Conservation (phyloP, 1,140 invertebrate genomes). For the Antheraea mylitta region DNA sequence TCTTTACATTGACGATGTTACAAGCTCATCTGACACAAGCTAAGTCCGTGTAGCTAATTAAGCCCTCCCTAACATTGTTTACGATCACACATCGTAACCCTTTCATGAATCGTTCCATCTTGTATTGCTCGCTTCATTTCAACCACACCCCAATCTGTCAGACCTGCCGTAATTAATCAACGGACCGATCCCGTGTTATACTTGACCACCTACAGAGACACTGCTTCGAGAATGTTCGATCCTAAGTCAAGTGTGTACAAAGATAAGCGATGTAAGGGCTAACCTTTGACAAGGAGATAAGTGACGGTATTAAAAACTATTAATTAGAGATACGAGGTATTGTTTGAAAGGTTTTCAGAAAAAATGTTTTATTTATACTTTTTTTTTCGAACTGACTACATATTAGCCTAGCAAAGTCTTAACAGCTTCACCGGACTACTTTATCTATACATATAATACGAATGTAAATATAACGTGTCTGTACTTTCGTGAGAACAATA, state of each 20-base stretch:
- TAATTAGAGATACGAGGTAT: no score
- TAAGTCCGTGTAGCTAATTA: not conserved
- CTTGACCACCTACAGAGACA: constrained; percentile 2
- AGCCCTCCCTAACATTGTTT: not conserved
- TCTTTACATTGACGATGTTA: not conserved
- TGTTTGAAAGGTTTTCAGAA: no score
- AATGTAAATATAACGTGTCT: no score
- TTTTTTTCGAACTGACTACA: no score
- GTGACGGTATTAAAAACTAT: not conserved
- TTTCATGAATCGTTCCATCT: constrained; percentile 7
- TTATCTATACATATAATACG: no score
- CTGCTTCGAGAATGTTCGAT: not conserved
- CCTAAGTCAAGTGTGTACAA: not conserved
- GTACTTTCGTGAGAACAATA: no score
- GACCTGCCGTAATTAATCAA: constrained; percentile 8
- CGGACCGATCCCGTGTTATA: not conserved
- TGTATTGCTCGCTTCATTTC: constrained; percentile 3
- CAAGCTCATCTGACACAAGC: not conserved
- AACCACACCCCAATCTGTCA: constrained; percentile 3
- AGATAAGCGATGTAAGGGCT: not conserved
- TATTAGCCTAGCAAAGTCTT: no score
- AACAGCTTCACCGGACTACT: no score
- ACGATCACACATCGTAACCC: constrained; percentile 9
- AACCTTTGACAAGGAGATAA: not conserved
- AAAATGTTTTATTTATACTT: no score